Conservation (phyloP, 1,140 invertebrate genomes). For the Caenorhabditis briggsae region DNA sequence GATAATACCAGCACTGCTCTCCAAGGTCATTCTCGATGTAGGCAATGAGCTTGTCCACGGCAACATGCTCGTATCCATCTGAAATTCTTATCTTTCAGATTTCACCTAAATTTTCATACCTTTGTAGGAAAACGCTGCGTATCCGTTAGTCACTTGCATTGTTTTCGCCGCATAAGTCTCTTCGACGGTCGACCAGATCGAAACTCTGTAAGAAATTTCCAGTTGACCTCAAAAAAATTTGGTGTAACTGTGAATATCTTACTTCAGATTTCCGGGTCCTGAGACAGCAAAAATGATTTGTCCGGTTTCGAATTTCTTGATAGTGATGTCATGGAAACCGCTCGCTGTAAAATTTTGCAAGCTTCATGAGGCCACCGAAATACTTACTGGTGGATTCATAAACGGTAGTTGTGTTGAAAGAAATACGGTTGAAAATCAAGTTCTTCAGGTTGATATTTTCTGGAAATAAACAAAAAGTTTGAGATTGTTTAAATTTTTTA, state of each 20-base stretch:
- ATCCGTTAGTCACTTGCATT: neutral
- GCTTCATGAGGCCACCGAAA: no score
- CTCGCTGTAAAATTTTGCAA: neutral
- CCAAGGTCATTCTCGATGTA: neutral
- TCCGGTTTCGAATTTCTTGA: conserved; percentile 5
- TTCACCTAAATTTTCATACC: neutral
- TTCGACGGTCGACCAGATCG: neutral
- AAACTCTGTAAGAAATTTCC: neutral
- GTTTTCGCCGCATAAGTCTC: neutral
- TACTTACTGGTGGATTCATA: neutral
- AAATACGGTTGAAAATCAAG: no score
- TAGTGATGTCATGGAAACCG: neutral
- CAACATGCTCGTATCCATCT: neutral
- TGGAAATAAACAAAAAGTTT: no score
- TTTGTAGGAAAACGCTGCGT: neutral
- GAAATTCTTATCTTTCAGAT: neutral
- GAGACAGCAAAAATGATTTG: conserved; percentile 6
- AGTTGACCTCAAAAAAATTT: no score
- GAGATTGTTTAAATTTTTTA: no score
- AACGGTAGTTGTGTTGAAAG: neutral
- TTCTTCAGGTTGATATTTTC: no score
- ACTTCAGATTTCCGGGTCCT: conserved; percentile 15
- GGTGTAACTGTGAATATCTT: neutral
- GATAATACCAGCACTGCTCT: neutral
- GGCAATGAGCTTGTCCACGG: neutral